Percentiles rank a stretch among this genome's conserved stretches.
These are phyloP conservation scores for Bombus difficillimus DNA, from an alignment of 1,140 invertebrate genomes.

Conservation along the genomic window DNA sequence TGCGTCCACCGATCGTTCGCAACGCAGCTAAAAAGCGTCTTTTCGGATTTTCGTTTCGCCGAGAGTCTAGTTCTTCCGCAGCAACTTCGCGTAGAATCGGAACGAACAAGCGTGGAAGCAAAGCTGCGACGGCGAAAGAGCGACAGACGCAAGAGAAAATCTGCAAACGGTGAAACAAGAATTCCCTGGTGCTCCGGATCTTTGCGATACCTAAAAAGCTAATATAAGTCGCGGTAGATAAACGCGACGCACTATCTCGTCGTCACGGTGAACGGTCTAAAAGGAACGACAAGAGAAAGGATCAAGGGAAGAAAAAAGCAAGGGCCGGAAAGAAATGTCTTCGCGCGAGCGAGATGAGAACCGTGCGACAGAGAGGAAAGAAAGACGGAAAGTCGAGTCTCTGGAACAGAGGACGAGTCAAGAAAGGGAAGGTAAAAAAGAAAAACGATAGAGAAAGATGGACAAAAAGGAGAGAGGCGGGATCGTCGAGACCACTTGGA, in stretches of 20 bases:
- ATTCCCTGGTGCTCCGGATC: constrained; percentile 23
- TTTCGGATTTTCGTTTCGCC: not conserved
- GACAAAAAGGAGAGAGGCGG: not conserved
- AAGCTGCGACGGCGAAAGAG: not conserved
- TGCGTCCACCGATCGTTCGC: too few relatives aligned
- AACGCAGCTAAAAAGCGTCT: not conserved
- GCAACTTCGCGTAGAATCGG: not conserved
- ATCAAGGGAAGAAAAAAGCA: not conserved
- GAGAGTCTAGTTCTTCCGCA: not conserved
- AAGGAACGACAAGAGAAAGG: not conserved
- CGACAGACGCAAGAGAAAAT: not conserved
- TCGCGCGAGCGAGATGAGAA: not conserved
- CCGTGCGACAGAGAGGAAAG: not conserved
- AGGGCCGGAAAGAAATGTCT: not conserved
- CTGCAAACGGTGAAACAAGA: constrained; percentile 40
- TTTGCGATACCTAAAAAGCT: constrained; percentile 35
- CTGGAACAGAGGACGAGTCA: not conserved
- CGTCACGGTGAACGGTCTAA: constrained; percentile 32
- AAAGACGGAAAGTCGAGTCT: not conserved
- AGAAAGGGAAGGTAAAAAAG: not conserved
- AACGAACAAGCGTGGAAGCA: too few relatives aligned
- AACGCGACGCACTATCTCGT: constrained; percentile 53
- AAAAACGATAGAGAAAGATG: not conserved
- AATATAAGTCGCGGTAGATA: constrained; percentile 57
- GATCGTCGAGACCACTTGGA: constrained; percentile 38